phyloP scores from a whole-genome alignment of 2,888 invertebrate species.

The Octodonta nipae region DNA sequence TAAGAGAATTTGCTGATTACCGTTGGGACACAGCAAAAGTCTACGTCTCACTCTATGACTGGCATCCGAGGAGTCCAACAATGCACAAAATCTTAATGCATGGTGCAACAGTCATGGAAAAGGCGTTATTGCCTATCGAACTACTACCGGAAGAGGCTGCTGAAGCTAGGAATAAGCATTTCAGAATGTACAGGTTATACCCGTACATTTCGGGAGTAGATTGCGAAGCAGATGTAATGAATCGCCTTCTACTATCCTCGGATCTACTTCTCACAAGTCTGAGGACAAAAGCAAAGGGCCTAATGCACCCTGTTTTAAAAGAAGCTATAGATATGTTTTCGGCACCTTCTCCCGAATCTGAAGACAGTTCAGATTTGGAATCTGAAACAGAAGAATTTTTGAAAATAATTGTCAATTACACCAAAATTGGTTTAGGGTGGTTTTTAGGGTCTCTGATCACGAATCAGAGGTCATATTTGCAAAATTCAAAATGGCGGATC shows the following conservation, averaged over 20 bases:
- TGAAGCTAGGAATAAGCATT: constrained; percentile 3
- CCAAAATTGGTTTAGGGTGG: too few species aligned
- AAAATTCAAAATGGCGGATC: too few species aligned
- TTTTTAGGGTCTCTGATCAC: too few species aligned
- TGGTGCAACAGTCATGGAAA: constrained; percentile 3
- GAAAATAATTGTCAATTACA: too few species aligned
- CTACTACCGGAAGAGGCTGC: constrained; percentile 6
- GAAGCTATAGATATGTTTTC: background rate
- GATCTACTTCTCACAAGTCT: background rate
- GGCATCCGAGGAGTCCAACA: constrained; percentile 14
- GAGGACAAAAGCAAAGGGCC: background rate
- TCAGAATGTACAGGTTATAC: background rate
- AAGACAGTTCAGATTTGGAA: too few species aligned
- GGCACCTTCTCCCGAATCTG: too few species aligned
- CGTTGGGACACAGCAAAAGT: constrained; percentile 12
- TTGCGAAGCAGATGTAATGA: background rate
- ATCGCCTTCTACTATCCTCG: background rate
- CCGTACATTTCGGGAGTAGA: background rate
- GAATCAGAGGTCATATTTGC: too few species aligned
- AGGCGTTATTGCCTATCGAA: constrained; percentile 4
- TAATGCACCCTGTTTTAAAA: background rate
- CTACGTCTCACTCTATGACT: constrained; percentile 13
- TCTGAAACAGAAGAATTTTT: too few species aligned
- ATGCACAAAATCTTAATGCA: constrained; percentile 10
- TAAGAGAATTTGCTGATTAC: constrained; percentile 14